Conservation (phyloP, 2,888 invertebrate species). For the Cactoblastis cactorum region DNA sequence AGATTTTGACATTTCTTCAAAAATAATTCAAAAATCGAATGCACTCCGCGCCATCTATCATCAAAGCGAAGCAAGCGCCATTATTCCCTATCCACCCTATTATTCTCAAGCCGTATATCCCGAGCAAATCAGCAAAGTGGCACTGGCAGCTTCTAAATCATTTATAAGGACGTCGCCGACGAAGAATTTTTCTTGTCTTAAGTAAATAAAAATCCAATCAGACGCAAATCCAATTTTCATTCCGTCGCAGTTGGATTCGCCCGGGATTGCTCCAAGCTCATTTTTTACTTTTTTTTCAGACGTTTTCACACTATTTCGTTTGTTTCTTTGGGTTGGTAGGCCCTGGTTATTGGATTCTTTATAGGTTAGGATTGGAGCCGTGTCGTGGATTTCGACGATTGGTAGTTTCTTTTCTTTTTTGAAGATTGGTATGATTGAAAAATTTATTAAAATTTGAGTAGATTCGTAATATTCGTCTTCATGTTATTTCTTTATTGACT, state of each 20-base stretch:
- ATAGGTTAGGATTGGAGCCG: not conserved
- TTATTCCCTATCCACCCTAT: not conserved
- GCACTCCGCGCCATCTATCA: not conserved
- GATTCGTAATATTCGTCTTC: too few species aligned
- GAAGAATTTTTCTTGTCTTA: conserved; percentile 77
- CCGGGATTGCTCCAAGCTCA: conserved; percentile 53
- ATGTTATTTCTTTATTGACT: too few species aligned
- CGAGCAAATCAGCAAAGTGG: conserved; percentile 50
- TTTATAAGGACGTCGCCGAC: conserved; percentile 65
- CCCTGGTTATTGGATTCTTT: conserved; percentile 21
- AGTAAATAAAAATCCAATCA: conserved; percentile 80
- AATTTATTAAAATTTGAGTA: not conserved
- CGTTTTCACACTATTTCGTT: conserved; percentile 63
- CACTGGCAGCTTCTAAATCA: conserved; percentile 54
- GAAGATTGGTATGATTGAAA: not conserved
- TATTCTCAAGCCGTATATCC: conserved; percentile 3
- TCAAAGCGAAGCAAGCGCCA: not conserved
- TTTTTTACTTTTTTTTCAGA: conserved; percentile 56
- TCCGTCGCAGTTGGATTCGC: conserved; percentile 65
- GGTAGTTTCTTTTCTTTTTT: too few species aligned
- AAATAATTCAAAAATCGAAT: not conserved
- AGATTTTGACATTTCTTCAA: too few species aligned
- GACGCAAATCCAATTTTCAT: conserved; percentile 77
- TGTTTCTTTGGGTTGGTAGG: conserved; percentile 28
- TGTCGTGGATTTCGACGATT: not conserved